Conservation (phyloP, 2,797 vertebrate species). For the Esox masquinongy region DNA sequence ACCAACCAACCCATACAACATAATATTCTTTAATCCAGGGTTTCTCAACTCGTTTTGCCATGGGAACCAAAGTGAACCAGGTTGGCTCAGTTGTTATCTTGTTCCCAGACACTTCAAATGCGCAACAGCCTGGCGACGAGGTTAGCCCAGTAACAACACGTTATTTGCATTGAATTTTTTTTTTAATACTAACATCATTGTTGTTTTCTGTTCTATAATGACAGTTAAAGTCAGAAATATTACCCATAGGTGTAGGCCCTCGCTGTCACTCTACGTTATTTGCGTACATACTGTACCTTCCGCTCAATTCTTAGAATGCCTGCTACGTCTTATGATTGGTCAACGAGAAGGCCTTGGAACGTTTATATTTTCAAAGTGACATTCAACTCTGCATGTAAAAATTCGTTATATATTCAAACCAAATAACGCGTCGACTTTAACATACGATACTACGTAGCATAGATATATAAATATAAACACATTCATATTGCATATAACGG, state of each 20-base stretch:
- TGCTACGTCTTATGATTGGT: constrained; percentile 21
- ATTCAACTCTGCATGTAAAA: constrained; percentile 2
- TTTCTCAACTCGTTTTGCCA: no score
- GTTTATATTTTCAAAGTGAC: constrained; percentile 24
- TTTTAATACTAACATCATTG: no score
- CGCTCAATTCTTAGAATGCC: not conserved
- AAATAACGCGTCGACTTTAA: not conserved
- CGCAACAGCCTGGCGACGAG: no score
- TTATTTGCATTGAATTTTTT: no score
- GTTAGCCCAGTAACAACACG: no score
- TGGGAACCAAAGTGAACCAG: no score
- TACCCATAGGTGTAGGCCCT: not conserved
- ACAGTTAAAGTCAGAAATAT: not conserved
- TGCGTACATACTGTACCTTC: not conserved
- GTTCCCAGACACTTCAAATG: no score
- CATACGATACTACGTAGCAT: not conserved
- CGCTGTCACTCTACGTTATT: not conserved
- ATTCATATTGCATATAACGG: not conserved
- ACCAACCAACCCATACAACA: no score
- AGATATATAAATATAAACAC: not conserved
- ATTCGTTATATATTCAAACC: not conserved
- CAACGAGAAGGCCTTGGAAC: constrained; percentile 20
- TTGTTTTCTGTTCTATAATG: not conserved
- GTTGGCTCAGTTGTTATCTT: no score
- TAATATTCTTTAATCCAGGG: no score